These are phyloP conservation scores for Paguma larvata DNA, from an alignment of 2,797 vertebrate species.

Conservation along the genomic window DNA sequence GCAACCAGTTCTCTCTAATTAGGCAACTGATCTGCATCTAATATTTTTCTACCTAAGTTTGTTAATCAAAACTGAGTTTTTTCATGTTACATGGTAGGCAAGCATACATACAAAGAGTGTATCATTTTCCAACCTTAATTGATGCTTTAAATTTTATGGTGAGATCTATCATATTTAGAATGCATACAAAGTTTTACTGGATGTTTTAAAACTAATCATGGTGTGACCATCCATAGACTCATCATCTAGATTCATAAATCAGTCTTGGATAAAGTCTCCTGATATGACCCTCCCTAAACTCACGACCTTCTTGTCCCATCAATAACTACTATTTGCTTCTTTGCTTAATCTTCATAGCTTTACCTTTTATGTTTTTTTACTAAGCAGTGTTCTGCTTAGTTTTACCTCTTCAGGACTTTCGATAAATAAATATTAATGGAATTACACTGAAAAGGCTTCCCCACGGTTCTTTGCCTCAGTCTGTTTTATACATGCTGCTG, in stretches of 20 bases:
- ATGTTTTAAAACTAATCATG: neutral
- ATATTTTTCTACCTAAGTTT: neutral
- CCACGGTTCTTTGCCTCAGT: neutral
- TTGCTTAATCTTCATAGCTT: neutral
- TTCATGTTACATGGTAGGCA: neutral
- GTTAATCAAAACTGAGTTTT: neutral
- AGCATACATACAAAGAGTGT: neutral
- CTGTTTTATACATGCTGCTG: neutral
- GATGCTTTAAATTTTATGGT: neutral
- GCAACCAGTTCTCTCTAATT: neutral
- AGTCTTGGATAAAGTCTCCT: neutral
- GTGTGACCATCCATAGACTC: neutral
- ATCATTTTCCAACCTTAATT: neutral
- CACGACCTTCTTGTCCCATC: neutral
- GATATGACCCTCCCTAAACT: neutral
- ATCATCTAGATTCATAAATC: neutral
- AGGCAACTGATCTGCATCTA: neutral
- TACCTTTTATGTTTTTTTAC: neutral
- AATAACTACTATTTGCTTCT: neutral
- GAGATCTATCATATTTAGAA: neutral
- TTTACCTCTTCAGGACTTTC: neutral
- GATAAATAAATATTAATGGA: neutral
- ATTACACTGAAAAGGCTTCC: neutral
- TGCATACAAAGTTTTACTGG: neutral
- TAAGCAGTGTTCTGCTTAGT: neutral